These are phyloP conservation scores for Scomber colias DNA, from an alignment of 2,113 vertebrate genomes.

Conservation along the genomic window DNA sequence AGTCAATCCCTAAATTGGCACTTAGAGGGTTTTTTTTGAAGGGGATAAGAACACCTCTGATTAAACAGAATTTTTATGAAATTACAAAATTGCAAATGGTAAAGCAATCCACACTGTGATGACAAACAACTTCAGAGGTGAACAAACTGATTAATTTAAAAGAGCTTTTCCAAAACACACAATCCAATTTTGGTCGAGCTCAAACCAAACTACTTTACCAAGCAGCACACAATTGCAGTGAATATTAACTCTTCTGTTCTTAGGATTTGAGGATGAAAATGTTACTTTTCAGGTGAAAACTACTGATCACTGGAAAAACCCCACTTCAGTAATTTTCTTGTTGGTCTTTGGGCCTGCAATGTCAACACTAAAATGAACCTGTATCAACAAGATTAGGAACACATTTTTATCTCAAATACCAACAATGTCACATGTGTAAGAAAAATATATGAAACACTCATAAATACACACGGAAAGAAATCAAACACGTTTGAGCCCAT, in stretches of 20 bases:
- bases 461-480: not conserved
- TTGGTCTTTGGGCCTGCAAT: not conserved
- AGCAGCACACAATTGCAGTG: not conserved
- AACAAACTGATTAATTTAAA: not conserved
- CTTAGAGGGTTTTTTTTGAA: not conserved
- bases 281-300: not conserved
- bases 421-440: not conserved
- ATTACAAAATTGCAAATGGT: not conserved
- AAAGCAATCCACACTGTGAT: not conserved
- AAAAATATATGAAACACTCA: not conserved
- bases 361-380: not conserved
- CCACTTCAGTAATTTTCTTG: not conserved
- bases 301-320: not conserved
- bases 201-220: not conserved
- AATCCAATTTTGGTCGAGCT: not conserved
- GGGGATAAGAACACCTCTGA: not conserved
- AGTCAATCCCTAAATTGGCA: not conserved
- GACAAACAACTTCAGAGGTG: not conserved
- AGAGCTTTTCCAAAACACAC: not conserved
- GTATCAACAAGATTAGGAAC: not conserved
- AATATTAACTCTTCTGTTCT: not conserved
- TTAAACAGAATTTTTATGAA: not conserved
- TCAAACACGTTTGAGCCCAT: not conserved
- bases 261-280: not conserved
- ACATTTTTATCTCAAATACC: not conserved